Evolutionary conservation across 1,140 invertebrate species (phyloP).

Genomic region (Tribolium madens): DNA sequence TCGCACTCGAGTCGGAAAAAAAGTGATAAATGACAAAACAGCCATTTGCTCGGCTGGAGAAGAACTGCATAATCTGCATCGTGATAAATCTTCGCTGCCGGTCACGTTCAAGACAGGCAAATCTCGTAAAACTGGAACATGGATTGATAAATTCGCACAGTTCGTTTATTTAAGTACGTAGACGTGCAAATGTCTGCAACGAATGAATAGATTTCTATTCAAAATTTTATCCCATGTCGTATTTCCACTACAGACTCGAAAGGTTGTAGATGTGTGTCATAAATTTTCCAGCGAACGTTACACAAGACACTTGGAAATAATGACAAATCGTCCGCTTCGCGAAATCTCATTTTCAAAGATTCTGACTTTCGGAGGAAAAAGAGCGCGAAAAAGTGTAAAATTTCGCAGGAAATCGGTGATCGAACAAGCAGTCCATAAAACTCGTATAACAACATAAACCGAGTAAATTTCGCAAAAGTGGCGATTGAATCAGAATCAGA

Average conservation of each 20-base stretch:
- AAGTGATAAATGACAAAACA: slow-evolving; percentile 8
- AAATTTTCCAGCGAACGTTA: not conserved
- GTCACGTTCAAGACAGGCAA: slow-evolving; percentile 11
- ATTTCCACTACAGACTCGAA: not conserved
- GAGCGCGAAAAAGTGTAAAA: not conserved
- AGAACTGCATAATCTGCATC: slow-evolving; percentile 27
- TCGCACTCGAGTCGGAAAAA: not conserved
- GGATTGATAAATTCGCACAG: slow-evolving; percentile 11
- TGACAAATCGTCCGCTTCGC: not conserved
- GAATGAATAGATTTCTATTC: not conserved
- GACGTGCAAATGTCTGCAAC: not conserved
- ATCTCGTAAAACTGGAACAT: slow-evolving; percentile 10
- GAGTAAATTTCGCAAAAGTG: slow-evolving; percentile 53
- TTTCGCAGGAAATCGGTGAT: not conserved
- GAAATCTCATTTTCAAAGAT: not conserved
- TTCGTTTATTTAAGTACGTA: not conserved
- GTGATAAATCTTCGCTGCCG: slow-evolving; percentile 18
- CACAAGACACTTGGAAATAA: not conserved
- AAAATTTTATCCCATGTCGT: not conserved
- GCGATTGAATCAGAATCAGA: slow-evolving; percentile 54
- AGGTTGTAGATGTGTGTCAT: not conserved
- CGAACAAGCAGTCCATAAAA: not conserved
- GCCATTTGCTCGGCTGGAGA: slow-evolving; percentile 4
- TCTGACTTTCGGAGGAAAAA: not conserved
- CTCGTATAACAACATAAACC: slow-evolving; percentile 23